These are phyloP conservation scores for Nasonovia ribisnigri DNA, from an alignment of 2,888 invertebrate species.

Conservation along the genomic window DNA sequence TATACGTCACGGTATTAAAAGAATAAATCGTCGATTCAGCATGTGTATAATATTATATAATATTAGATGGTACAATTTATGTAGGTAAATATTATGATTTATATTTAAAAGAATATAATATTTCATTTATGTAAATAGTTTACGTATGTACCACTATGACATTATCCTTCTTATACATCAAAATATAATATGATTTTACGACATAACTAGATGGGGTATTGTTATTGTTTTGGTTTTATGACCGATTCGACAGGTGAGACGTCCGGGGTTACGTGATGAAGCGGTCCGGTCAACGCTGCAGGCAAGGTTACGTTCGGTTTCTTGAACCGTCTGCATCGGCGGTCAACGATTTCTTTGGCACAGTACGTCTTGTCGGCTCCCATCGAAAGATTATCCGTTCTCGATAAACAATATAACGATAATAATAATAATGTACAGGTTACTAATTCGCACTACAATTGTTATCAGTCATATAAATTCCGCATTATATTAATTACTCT, in stretches of 20 bases:
- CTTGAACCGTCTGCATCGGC: too few species aligned
- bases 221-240: too few species aligned
- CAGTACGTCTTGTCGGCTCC: not conserved
- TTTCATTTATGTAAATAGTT: constrained; percentile 9
- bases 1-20: too few species aligned
- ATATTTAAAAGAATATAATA: not conserved
- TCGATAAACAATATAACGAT: not conserved
- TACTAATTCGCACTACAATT: not conserved
- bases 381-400: not conserved
- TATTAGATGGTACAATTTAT: not conserved
- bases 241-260: not conserved
- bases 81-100: not conserved
- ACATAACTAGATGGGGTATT: too few species aligned
- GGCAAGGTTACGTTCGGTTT: too few species aligned
- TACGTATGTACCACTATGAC: not conserved
- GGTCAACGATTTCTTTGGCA: too few species aligned
- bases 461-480: too few species aligned
- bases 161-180: not conserved
- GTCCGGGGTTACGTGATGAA: not conserved
- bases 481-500: too few species aligned
- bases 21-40: too few species aligned
- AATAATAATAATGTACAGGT: not conserved
- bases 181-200: too few species aligned
- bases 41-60: too few species aligned
- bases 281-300: not conserved